Evolutionary conservation across 2,797 vertebrate species (phyloP), one percentile per base, ranked within the genome.

Genomic region (Thaleichthys pacificus): DNA sequence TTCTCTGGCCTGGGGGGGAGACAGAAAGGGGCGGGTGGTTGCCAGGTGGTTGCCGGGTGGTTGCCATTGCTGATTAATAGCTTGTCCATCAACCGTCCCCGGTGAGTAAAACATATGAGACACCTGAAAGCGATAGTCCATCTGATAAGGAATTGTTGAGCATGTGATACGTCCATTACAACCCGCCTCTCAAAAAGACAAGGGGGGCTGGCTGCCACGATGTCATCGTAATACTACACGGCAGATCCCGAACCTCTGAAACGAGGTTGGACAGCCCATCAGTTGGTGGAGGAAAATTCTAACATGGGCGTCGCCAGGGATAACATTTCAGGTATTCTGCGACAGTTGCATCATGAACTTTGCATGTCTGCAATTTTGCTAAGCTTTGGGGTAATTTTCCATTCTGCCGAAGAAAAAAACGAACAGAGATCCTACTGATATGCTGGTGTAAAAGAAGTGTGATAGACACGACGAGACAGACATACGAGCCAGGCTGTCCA

Each of bases 401-500:
- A n/a, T 54, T 54, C 19, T 4, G 4, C 19, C 19, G 26, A 28
- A 28, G 26, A 28, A 14, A 3, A 17, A 4, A 15, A 21, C 68
- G 51, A 30, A 19, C 17, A 73, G 0, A 65, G 76, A 69, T 62
- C 24, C 72, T 75, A 22, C 70, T 69, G 72, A 78, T 56, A 76
- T 77, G 8, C 38, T 12, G 8, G 38, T 42, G 38, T 72, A 32
- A 54, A 54, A 11, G 3, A 72, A 71, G 42, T 8, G 26, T 60
- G 28, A 3, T 5, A 21, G 26, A 32, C 12, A 24, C 24, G 51
- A 24, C 24, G 51, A 75, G 61, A 24, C 21, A 69, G 62, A 87
- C 89, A 2, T 87, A 94, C 93, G 24, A 70, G 87, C 80, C 76
- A 94, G 76, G 57, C 83, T 66, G 71, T 87, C 82, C 85, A 93